Percentiles rank a stretch among this genome's conserved stretches.
Conservation (phyloP, 2,888 invertebrate genomes). For the Ariolimax columbianus region DNA sequence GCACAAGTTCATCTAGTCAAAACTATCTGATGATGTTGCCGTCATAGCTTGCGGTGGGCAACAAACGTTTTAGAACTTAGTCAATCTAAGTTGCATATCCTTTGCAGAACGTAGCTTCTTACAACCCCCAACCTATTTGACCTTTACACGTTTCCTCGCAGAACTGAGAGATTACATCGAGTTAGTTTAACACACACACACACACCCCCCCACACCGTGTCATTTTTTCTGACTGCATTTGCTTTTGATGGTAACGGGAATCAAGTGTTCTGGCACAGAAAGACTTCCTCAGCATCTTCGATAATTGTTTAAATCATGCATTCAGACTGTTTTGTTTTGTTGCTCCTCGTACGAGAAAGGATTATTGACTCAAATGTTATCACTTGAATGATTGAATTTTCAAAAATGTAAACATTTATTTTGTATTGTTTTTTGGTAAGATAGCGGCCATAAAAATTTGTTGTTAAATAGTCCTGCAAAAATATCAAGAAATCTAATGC, state of each 20-base stretch:
- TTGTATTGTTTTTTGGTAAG: background rate
- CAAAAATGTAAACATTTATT: slow-evolving; percentile 3
- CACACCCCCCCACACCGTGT: no score
- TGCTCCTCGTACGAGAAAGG: background rate
- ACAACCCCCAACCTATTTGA: no score
- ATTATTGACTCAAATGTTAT: background rate
- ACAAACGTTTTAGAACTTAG: no score
- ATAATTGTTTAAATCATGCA: background rate
- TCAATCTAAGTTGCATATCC: no score
- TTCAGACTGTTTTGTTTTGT: background rate
- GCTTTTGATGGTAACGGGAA: slow-evolving; percentile 41
- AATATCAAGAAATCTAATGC: background rate
- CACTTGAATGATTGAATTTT: slow-evolving; percentile 27
- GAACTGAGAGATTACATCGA: no score
- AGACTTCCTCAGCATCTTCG: background rate
- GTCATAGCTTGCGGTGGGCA: no score
- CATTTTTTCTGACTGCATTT: slow-evolving; percentile 31
- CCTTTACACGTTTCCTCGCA: no score
- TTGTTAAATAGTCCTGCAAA: background rate
- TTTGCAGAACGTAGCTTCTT: no score
- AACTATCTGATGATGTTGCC: no score
- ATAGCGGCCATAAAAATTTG: background rate
- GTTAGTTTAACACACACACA: no score
- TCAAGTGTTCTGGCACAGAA: slow-evolving; percentile 44
- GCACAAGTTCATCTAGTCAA: no score